Conservation (phyloP, 2,797 vertebrate genomes). For the Tauraco hartlaubi region DNA sequence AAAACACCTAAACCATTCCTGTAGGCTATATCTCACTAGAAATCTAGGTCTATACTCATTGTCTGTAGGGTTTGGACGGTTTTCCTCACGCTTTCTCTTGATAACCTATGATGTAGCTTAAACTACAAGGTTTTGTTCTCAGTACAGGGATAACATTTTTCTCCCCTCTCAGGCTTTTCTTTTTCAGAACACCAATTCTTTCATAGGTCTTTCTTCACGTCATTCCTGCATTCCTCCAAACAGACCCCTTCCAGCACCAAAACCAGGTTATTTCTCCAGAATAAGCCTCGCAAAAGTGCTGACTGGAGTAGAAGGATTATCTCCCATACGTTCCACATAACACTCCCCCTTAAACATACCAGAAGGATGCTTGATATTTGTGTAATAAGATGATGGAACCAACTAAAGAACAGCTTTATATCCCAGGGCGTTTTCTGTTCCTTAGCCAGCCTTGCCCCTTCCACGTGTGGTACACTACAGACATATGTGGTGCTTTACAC, state of each 20-base stretch:
- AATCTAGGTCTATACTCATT: not conserved
- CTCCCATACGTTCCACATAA: not conserved
- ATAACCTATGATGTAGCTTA: rapidly evolving
- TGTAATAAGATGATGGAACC: not conserved
- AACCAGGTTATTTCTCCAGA: not conserved
- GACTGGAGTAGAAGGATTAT: not conserved
- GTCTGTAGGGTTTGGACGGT: not conserved
- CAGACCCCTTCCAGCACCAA: not conserved
- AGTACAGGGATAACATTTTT: rapidly evolving
- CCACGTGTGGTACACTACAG: not conserved
- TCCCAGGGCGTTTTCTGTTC: not conserved
- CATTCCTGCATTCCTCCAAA: not conserved
- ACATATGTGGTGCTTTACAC: not conserved
- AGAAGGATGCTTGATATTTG: not conserved
- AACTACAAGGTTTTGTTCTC: not conserved
- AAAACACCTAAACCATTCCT: not conserved
- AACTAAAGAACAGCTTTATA: not conserved
- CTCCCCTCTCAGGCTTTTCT: not conserved
- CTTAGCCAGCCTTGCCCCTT: not conserved
- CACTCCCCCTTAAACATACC: not conserved
- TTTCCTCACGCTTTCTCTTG: not conserved
- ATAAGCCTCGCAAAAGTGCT: not conserved
- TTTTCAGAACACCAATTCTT: not conserved
- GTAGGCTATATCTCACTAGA: not conserved
- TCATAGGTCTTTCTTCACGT: not conserved